Percentiles rank a stretch among this genome's conserved stretches.
Conservation (phyloP, 2,113 vertebrate species). For the Brevimyrus niger region DNA sequence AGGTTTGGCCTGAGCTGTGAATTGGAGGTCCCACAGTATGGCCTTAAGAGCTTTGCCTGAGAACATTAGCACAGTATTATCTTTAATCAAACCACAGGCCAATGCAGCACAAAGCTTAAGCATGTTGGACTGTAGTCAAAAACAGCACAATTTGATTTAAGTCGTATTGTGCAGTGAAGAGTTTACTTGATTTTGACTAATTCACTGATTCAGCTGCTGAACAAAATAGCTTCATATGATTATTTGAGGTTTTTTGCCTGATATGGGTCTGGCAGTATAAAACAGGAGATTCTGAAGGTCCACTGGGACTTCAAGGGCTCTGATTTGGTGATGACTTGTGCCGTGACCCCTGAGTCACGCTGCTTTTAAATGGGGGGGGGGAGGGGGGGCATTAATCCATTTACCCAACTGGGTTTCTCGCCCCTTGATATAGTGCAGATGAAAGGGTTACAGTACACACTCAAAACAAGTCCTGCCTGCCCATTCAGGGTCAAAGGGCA, state of each 20-base stretch:
- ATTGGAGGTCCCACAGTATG: background rate
- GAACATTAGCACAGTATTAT: background rate
- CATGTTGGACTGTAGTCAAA: background rate
- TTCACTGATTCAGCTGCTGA: background rate
- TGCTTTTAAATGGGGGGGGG: background rate
- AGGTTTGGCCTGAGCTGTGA: background rate
- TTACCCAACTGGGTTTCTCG: background rate
- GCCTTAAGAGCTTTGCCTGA: background rate
- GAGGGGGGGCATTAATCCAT: background rate
- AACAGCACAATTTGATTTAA: background rate
- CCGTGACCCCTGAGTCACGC: background rate
- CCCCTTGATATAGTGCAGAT: background rate
- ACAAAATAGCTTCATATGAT: background rate
- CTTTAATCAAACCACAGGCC: background rate
- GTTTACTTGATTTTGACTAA: background rate
- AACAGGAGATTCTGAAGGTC: background rate
- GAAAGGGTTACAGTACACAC: background rate
- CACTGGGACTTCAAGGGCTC: background rate
- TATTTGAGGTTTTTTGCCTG: background rate
- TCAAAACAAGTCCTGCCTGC: background rate
- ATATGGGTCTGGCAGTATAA: background rate
- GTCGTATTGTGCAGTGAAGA: background rate
- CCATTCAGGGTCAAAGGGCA: background rate
- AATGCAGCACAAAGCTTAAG: background rate
- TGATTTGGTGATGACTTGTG: background rate